These are phyloP conservation scores for Loris lydekkerianus DNA, from an alignment of 2,797 vertebrate species.

Conservation along the genomic window DNA sequence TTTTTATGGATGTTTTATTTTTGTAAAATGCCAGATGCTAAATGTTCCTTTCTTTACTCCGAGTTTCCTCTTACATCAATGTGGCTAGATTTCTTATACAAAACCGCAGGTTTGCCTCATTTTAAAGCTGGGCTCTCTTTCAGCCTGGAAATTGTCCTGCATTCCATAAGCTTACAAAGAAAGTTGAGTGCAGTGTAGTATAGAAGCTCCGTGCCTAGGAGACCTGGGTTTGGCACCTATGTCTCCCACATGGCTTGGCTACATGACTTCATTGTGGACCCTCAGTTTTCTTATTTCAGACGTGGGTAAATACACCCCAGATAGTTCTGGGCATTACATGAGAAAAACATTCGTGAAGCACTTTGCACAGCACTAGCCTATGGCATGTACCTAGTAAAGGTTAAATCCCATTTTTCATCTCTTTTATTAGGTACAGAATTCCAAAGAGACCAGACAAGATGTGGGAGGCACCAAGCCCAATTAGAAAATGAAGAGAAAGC, in stretches of 20 bases:
- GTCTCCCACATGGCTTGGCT: not conserved
- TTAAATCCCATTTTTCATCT: not conserved
- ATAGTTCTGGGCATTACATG: conserved; percentile 12
- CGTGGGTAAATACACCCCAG: not conserved
- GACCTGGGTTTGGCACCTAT: not conserved
- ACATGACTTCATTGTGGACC: not conserved
- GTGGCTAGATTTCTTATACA: not conserved
- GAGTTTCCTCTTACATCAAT: not conserved
- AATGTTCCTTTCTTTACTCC: not conserved
- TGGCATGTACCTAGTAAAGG: not conserved
- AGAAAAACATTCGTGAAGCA: not conserved
- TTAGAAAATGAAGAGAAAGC: conserved; percentile 40
- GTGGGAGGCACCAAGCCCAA: conserved; percentile 7
- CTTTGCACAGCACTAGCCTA: not conserved
- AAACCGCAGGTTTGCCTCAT: not conserved
- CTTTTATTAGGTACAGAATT: conserved; percentile 37
- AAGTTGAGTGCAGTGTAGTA: fast-evolving
- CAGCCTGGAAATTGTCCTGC: not conserved
- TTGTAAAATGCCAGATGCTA: conserved; percentile 16
- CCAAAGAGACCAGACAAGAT: conserved; percentile 5
- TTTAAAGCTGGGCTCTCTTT: not conserved
- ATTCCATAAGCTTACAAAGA: not conserved
- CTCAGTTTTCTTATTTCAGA: not conserved
- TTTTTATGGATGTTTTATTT: conserved; percentile 31
- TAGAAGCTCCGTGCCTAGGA: not conserved